phyloP scores from a whole-genome alignment of 2,797 vertebrate species.

The Halcyon badia region DNA sequence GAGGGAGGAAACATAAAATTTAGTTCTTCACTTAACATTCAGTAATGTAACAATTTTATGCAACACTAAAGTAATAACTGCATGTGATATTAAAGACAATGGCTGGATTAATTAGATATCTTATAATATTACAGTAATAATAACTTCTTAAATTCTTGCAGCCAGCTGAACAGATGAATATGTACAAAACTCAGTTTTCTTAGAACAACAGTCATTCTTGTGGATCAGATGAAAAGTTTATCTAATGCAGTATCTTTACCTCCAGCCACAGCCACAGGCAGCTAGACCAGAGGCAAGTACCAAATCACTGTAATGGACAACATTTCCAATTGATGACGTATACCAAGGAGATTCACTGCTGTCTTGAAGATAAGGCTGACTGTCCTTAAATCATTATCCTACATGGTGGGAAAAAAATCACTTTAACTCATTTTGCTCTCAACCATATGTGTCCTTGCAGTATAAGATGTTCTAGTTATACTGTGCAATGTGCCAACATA shows the following conservation, averaged over 20 bases:
- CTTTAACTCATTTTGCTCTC: not conserved
- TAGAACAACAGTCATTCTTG: not conserved
- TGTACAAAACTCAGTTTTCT: not conserved
- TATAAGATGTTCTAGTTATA: not conserved
- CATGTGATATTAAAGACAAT: not conserved
- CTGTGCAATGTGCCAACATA: accelerated
- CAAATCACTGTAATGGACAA: not conserved
- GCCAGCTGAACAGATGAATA: not conserved
- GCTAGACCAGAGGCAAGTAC: not conserved
- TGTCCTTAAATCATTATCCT: not conserved
- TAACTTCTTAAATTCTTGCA: not conserved
- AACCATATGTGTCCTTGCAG: accelerated
- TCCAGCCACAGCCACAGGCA: not conserved
- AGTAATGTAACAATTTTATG: not conserved
- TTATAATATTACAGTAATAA: not conserved
- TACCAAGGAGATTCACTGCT: not conserved
- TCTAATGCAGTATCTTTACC: not conserved
- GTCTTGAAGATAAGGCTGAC: not conserved
- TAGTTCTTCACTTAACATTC: not conserved
- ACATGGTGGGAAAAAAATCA: not conserved
- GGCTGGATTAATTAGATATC: not conserved
- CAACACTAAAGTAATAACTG: not conserved
- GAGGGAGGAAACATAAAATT: not conserved
- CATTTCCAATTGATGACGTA: not conserved
- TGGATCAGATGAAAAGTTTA: not conserved